Percentiles rank a stretch among this genome's conserved stretches.
These are phyloP conservation scores for Psilopogon haemacephalus DNA, from an alignment of 2,113 vertebrate genomes.

Conservation along the genomic window DNA sequence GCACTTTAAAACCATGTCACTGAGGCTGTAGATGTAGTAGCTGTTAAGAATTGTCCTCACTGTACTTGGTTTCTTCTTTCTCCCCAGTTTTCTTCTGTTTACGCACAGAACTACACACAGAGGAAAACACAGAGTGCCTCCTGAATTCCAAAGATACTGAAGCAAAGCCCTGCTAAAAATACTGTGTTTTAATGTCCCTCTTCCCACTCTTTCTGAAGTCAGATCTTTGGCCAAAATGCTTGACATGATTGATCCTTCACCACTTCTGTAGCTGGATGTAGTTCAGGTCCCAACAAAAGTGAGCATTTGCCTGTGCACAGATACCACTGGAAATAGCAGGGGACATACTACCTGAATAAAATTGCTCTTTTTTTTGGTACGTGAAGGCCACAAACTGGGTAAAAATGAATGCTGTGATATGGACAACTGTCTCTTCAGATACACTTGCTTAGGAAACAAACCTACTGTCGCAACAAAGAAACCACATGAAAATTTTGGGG, in stretches of 20 bases:
- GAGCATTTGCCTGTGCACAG: neutral
- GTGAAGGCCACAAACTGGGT: neutral
- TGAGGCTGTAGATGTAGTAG: neutral
- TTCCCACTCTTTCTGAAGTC: neutral
- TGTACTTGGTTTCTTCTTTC: neutral
- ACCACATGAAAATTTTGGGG: neutral
- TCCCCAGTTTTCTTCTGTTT: neutral
- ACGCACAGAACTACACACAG: neutral
- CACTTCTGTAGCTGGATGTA: neutral
- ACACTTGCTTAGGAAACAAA: conserved; percentile 2
- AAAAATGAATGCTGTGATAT: neutral
- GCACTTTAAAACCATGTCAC: neutral
- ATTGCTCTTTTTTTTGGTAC: neutral
- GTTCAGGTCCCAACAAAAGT: neutral
- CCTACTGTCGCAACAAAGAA: neutral
- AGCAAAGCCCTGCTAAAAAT: neutral
- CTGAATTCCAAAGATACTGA: neutral
- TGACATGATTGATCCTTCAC: neutral
- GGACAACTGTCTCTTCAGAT: neutral
- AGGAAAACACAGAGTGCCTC: neutral
- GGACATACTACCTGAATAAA: neutral
- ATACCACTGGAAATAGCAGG: neutral
- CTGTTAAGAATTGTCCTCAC: neutral
- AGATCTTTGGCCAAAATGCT: neutral
- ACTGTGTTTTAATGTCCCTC: neutral